A percentile compares a stretch with the other conserved stretches of the same genome.
These are phyloP conservation scores for Peromyscus polionotus DNA, from an alignment of 2,113 vertebrate genomes.

Conservation along the genomic window DNA sequence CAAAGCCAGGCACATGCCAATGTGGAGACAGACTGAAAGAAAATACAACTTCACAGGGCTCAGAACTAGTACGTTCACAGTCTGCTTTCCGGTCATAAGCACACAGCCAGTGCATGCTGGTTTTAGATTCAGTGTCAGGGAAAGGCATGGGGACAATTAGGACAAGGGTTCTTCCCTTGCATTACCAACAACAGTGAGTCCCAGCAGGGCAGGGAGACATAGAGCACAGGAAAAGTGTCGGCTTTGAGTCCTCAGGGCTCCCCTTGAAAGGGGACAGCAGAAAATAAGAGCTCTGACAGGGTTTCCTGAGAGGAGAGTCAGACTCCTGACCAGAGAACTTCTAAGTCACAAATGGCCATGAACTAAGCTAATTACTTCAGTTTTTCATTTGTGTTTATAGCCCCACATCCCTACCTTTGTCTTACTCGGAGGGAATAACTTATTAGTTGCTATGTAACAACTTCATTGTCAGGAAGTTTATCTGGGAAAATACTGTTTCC, in stretches of 20 bases:
- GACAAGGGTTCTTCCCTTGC: neutral
- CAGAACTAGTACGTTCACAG: neutral
- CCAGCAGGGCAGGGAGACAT: neutral
- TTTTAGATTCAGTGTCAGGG: neutral
- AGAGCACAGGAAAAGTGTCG: neutral
- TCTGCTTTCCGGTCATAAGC: neutral
- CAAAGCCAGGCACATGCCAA: neutral
- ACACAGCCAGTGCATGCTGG: neutral
- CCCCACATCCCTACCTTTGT: neutral
- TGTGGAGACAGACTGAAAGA: neutral
- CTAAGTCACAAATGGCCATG: neutral
- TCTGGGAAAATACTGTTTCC: conserved; percentile 5
- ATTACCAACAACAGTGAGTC: neutral
- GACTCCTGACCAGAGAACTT: neutral
- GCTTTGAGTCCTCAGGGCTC: neutral
- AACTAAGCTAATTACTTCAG: conserved; percentile 5
- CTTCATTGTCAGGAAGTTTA: conserved; percentile 15
- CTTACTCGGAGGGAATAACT: neutral
- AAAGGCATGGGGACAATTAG: neutral
- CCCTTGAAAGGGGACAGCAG: neutral
- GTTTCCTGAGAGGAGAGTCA: neutral
- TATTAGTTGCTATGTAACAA: neutral
- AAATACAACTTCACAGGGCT: conserved; percentile 14
- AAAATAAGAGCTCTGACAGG: neutral
- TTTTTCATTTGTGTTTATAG: conserved; percentile 48